Evolutionary conservation across 1,140 invertebrate species (phyloP), one percentile per base, ranked within the genome.

Genomic region (Lasioglossum albipes): DNA sequence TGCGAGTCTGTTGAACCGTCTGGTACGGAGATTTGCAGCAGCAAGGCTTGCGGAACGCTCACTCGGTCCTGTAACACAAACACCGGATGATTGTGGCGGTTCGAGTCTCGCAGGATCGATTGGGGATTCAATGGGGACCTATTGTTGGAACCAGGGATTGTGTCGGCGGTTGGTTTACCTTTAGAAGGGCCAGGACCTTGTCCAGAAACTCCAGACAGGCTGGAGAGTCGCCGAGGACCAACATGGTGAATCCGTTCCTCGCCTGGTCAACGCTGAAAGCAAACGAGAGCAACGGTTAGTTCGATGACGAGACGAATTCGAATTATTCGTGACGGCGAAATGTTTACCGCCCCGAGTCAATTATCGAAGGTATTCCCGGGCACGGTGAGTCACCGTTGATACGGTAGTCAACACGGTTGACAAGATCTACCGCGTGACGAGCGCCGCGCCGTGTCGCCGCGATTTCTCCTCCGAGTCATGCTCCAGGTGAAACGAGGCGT

Each of bases 161-260:
- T 57, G 6, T 9, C n/a, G 2, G 61, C 18, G 64, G 45, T 64
- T 4, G 22, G 62, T 74, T 87, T 82, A 92, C 91, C 85, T 90
- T 86, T 16, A 93, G 67, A 10, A 91, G 82, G 61, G 79, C 64
- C 12, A 93, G 79, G 18, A 90, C 87, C 54, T 88, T 83, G 77
- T 93, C 91, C 65, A 93, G 65, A 2, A 90, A 85, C 16, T 92
- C 91, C 18, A 92, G 59, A 36, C 82, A 83, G n/a, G 89, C 87
- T 18, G 82, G 70, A 13, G 82, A 88, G 52, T 81, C 82, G 31
- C 83, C 83, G 22, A 84, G 87, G 36, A 91, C 81, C 27, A 93
- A 84, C 45, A 93, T 71, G 31, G 89, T 90, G 66, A 92, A 90
- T 77, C 88, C 91, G n/a, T 91, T 86, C 75, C 87, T 87, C 20